These are phyloP conservation scores for Ctenochaetus hawaiiensis DNA, from an alignment of 2,797 vertebrate species.

Conservation along the genomic window DNA sequence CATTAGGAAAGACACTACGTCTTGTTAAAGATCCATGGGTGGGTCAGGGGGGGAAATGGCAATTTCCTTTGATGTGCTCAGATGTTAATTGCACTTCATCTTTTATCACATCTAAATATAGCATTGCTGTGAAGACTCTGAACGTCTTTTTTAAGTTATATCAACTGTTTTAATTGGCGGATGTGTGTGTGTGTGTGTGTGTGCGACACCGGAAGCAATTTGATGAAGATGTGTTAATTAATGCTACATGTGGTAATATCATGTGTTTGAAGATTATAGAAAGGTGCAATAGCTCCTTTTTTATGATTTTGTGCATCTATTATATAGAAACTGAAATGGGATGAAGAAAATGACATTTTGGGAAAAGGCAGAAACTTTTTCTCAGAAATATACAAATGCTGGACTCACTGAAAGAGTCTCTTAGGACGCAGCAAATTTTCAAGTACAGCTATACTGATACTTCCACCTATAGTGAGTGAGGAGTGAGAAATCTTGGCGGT, in stretches of 20 bases:
- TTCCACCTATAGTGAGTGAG: conserved; percentile 56
- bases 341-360: conserved; percentile 6
- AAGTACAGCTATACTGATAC: conserved; percentile 51
- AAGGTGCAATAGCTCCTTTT: not conserved
- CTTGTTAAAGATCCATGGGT: conserved; percentile 33
- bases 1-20: conserved; percentile 45
- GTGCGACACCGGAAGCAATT: not conserved
- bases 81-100: conserved; percentile 9
- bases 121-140: not conserved
- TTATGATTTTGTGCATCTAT: not conserved
- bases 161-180: not conserved
- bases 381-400: not conserved
- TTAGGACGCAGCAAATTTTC: conserved; percentile 54
- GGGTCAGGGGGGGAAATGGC: conserved; percentile 29
- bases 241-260: not conserved
- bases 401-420: conserved; percentile 45
- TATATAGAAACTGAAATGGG: conserved; percentile 1
- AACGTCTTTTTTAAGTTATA: not conserved
- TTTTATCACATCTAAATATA: conserved; percentile 20
- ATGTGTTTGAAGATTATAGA: not conserved
- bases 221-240: not conserved
- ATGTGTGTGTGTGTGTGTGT: conserved; percentile 19
- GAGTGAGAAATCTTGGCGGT: conserved; percentile 45
- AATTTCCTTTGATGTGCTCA: conserved; percentile 12
- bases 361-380: conserved; percentile 20